Base-by-base conservation (phyloP, 2,113 vertebrate genomes). In the Laticauda colubrina region DNA sequence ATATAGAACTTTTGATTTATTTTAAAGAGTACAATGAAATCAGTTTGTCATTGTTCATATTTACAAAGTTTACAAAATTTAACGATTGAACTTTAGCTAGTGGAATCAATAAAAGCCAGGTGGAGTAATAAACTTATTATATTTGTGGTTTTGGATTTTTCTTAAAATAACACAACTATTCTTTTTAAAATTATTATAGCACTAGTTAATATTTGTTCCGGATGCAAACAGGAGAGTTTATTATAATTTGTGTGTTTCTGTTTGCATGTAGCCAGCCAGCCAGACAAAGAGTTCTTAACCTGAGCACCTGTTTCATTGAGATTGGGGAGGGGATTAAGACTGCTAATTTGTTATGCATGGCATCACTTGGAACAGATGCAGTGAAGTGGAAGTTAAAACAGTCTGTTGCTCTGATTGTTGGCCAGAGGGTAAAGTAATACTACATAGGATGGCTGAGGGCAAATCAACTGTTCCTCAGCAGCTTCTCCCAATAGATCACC, bases 271-370 rank as follows among this genome's bases (percentile, higher is more conserved):
- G 92, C 90, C 93, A 96, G 91, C 94, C 94, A 93, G 95, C 97
- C 96, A 59, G 89, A 95, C 96, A 94, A 94, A 95, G 94, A 96
- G 88, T 90, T 95, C 89, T 87, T 96, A 94, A 97, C 91, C 91
- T 86, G 91, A 97, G 95, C 94, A 97, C 92, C 95, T 97, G 96
- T 96, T 93, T 89, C 81, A 94, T 59, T 85, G 29, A 26, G 29
- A 11, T 93, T 88, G 15, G 6, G 11, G 20, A 8, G 7, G 0
- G 94, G 94, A 90, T 14, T n/a, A 94, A 94, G 94, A 96, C 87
- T 88, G 93, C 92, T 96, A 96, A 97, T 97, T 97, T 97, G 88
- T 61, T 96, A 87, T 95, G 95, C 93, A 93, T 96, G 88, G 89
- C 3, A 24, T 95, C 92, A 69, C 39, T 96, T 95, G 95, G 94